These are phyloP conservation scores for Rana temporaria DNA, from an alignment of 2,113 vertebrate genomes.

Conservation along the genomic window DNA sequence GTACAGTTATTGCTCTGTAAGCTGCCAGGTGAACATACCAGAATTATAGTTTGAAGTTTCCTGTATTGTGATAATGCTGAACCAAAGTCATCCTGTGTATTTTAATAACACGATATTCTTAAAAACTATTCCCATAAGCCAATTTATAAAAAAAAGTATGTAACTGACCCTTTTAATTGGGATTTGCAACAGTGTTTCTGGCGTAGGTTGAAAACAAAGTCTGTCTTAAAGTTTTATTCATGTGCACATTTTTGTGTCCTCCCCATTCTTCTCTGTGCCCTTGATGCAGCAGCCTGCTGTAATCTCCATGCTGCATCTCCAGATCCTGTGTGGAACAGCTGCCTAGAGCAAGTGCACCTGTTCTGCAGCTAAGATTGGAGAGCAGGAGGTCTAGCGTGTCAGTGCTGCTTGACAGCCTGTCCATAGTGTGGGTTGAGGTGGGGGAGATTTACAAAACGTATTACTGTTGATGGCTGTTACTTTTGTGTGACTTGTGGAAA, in stretches of 20 bases:
- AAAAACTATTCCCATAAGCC: no score
- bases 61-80: no score
- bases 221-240: neutral
- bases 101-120: no score
- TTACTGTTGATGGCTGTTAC: no score
- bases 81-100: no score
- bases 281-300: slow-evolving; percentile 8
- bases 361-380: slow-evolving; percentile 56
- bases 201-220: neutral
- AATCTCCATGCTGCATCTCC: slow-evolving; percentile 42
- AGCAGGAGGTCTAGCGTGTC: slow-evolving; percentile 53
- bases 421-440: slow-evolving; percentile 34
- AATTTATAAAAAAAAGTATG: no score
- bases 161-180: no score
- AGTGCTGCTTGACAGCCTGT: slow-evolving; percentile 47
- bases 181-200: neutral
- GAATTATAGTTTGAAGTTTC: no score
- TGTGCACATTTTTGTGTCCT: slow-evolving; percentile 1
- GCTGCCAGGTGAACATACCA: no score
- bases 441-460: neutral
- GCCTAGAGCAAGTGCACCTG: slow-evolving; percentile 45
- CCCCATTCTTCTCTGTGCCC: slow-evolving; percentile 13
- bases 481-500: no score
- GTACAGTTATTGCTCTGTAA: no score
- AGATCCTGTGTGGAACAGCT: slow-evolving; percentile 48